A percentile compares a stretch with the other conserved stretches of the same genome.
These are phyloP conservation scores for Rhinatrema bivittatum DNA, from an alignment of 2,797 vertebrate species.

Conservation along the genomic window DNA sequence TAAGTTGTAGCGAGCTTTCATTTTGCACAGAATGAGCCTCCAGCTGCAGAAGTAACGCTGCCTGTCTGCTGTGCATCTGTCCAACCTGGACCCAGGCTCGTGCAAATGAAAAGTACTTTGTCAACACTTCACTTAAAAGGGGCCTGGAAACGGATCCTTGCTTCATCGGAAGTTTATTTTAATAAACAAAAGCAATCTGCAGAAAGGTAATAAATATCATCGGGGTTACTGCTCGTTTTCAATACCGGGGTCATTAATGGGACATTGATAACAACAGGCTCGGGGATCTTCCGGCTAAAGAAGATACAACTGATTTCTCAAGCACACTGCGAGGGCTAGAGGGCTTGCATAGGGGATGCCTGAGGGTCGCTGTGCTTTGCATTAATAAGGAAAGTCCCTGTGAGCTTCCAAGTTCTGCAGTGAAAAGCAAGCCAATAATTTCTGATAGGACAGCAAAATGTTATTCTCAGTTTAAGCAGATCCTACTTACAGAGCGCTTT, in stretches of 20 bases:
- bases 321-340: background rate
- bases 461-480: too few relatives aligned
- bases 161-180: constrained; percentile 36
- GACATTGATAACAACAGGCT: constrained; percentile 9
- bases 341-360: background rate
- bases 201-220: too few relatives aligned
- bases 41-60: constrained; percentile 53
- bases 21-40: too few relatives aligned
- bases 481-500: too few relatives aligned
- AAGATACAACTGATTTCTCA: constrained; percentile 2
- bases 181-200: constrained; percentile 32
- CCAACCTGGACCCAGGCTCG: constrained; percentile 70
- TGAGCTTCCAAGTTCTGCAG: too few relatives aligned
- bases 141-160: constrained; percentile 69
- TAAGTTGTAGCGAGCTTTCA: too few relatives aligned
- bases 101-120: constrained; percentile 51
- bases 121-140: constrained; percentile 53
- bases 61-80: constrained; percentile 52
- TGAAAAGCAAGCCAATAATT: too few relatives aligned
- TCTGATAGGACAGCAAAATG: too few relatives aligned
- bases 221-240: constrained; percentile 35
- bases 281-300: background rate
- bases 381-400: too few relatives aligned
- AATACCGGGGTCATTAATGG: constrained; percentile 23
- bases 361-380: too few relatives aligned